phyloP scores from a whole-genome alignment of 2,113 vertebrate genomes.

The Oenanthe oenanthe region DNA sequence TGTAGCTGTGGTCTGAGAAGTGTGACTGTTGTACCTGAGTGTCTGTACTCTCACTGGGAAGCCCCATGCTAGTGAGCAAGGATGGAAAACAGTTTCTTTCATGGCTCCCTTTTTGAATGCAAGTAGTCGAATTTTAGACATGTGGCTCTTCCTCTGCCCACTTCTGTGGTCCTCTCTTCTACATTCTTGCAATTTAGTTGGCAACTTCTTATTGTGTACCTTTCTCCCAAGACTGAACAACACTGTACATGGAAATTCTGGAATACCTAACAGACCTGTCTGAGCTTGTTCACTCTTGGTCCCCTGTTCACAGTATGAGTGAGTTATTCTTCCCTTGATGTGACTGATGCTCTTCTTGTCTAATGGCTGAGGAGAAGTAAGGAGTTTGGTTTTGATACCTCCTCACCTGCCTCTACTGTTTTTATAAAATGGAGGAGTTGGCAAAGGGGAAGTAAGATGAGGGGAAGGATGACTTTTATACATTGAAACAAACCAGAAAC shows the following conservation, averaged over 20 bases:
- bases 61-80: neutral
- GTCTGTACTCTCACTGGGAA: accelerated
- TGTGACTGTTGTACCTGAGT: neutral
- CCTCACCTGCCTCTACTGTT: neutral
- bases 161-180: neutral
- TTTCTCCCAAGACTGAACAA: neutral
- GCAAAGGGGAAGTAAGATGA: neutral
- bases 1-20: neutral
- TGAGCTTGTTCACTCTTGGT: neutral
- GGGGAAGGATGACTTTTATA: neutral
- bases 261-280: neutral
- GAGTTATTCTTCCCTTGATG: neutral
- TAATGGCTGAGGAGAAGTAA: neutral
- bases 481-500: neutral
- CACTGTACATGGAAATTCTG: neutral
- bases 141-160: neutral
- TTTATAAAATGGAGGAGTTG: neutral
- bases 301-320: neutral
- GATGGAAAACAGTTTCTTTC: neutral
- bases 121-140: neutral
- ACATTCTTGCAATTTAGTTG: neutral
- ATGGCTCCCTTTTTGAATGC: neutral
- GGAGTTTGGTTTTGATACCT: neutral
- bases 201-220: neutral
- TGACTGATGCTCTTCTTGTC: neutral